A percentile compares a stretch with the other conserved stretches of the same genome.
Conservation (phyloP, 2,888 invertebrate species). For the Eretmocerus hayati region DNA sequence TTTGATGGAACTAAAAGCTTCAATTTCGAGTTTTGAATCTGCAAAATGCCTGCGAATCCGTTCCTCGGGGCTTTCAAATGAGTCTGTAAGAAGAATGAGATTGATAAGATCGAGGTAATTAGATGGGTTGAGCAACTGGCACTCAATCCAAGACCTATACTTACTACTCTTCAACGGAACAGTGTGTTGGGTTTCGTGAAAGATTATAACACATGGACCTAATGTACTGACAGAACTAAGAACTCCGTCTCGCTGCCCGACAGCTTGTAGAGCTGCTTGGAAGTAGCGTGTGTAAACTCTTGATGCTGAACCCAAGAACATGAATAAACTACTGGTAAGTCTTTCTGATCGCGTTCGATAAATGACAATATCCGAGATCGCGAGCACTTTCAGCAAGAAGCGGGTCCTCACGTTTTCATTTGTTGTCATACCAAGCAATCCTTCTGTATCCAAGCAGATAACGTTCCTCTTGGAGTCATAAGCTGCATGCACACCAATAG, state of each 20-base stretch:
- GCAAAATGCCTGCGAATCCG: conserved; percentile 57
- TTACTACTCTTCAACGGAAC: conserved; percentile 56
- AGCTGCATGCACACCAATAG: conserved; percentile 72
- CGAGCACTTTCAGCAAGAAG: conserved; percentile 69
- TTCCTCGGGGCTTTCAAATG: conserved; percentile 57
- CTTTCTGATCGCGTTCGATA: conserved; percentile 70
- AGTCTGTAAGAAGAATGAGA: conserved; percentile 40
- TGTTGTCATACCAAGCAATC: conserved; percentile 59
- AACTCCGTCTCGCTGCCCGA: conserved; percentile 43
- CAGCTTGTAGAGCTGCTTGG: conserved; percentile 51
- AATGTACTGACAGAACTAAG: conserved; percentile 50
- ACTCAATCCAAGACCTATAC: conserved; percentile 17
- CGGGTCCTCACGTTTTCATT: conserved; percentile 61
- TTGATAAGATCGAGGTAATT: background rate
- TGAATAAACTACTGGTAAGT: conserved; percentile 68
- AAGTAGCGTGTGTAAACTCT: conserved; percentile 69
- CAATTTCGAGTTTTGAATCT: conserved; percentile 57
- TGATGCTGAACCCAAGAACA: conserved; percentile 70
- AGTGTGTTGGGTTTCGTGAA: conserved; percentile 73
- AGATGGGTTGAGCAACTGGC: no score
- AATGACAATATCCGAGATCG: conserved; percentile 72
- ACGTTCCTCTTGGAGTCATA: conserved; percentile 60
- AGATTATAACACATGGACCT: conserved; percentile 70
- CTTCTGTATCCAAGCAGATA: conserved; percentile 73
- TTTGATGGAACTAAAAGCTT: conserved; percentile 65